Evolutionary conservation across 1,140 invertebrate species (phyloP).

Genomic region (Tetragnatha versicolor): DNA sequence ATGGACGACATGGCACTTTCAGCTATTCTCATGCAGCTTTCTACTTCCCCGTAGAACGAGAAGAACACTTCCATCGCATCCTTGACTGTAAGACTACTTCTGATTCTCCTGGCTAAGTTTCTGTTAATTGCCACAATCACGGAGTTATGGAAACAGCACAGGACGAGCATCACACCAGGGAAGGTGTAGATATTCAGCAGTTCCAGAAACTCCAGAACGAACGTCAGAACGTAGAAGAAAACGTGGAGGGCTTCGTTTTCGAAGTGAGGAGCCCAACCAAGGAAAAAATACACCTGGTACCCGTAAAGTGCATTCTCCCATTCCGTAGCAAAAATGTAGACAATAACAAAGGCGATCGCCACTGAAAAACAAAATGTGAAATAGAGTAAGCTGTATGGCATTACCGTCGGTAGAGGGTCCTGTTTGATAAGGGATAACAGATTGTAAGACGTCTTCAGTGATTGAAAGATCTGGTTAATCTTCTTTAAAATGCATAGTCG

Average conservation of each 20-base stretch:
- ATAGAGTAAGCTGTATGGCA: not conserved
- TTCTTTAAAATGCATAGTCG: not conserved
- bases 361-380: not conserved
- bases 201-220: slow-evolving; percentile 1
- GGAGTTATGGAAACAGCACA: slow-evolving; percentile 6
- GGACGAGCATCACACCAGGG: slow-evolving; percentile 1
- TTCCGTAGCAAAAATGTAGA: not conserved
- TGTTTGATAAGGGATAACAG: not conserved
- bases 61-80: slow-evolving; percentile 16
- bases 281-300: slow-evolving; percentile 20
- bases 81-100: not conserved
- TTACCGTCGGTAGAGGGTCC: not conserved
- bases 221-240: not conserved
- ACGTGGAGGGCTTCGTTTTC: not conserved
- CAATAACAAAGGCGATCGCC: not conserved
- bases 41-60: not conserved
- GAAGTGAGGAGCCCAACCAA: not conserved
- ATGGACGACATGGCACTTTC: slow-evolving; percentile 29
- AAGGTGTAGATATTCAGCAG: slow-evolving; percentile 6
- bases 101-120: slow-evolving; percentile 6
- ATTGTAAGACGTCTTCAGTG: not conserved
- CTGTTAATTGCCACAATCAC: slow-evolving; percentile 1
- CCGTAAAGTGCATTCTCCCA: not conserved
- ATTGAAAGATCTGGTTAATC: not conserved
- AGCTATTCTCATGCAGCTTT: not conserved